Conservation (phyloP, 2,888 invertebrate genomes). For the Oegoconia quadripuncta region DNA sequence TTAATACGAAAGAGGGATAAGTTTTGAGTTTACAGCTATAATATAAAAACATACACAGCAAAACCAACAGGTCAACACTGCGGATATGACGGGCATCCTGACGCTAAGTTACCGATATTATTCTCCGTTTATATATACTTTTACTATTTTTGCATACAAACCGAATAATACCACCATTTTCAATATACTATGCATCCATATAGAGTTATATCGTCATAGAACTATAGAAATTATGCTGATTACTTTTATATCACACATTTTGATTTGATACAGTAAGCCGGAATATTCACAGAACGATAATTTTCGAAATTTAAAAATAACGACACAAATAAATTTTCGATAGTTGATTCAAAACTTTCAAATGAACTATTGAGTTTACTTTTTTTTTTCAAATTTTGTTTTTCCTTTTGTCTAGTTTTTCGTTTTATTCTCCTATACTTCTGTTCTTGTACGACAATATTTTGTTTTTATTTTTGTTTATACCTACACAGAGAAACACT, state of each 20-base stretch:
- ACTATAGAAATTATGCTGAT: conserved; percentile 50
- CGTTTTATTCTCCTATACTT: conserved; percentile 66
- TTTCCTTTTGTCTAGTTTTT: conserved; percentile 38
- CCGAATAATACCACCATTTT: conserved; percentile 61
- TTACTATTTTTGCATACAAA: conserved; percentile 72
- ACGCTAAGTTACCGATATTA: conserved; percentile 70
- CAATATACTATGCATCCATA: conserved; percentile 67
- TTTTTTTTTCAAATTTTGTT: conserved; percentile 43
- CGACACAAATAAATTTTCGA: conserved; percentile 47
- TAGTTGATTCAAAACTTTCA: conserved; percentile 47
- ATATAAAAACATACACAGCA: conserved; percentile 49
- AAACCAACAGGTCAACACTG: conserved; percentile 69
- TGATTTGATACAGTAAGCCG: conserved; percentile 58
- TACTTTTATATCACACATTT: conserved; percentile 53
- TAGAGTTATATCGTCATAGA: conserved; percentile 48
- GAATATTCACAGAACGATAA: conserved; percentile 41
- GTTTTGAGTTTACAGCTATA: conserved; percentile 71
- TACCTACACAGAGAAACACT: conserved; percentile 79
- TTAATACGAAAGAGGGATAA: conserved; percentile 67
- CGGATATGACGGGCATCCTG: conserved; percentile 76
- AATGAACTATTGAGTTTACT: conserved; percentile 39
- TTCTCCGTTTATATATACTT: conserved; percentile 70
- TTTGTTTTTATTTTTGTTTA: conserved; percentile 52
- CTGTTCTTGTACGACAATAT: conserved; percentile 58
- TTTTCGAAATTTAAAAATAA: conserved; percentile 29